phyloP scores from a whole-genome alignment of 30 jellyfish, hydroid and myxozoan species.

The Phacellophora camtschatica region DNA sequence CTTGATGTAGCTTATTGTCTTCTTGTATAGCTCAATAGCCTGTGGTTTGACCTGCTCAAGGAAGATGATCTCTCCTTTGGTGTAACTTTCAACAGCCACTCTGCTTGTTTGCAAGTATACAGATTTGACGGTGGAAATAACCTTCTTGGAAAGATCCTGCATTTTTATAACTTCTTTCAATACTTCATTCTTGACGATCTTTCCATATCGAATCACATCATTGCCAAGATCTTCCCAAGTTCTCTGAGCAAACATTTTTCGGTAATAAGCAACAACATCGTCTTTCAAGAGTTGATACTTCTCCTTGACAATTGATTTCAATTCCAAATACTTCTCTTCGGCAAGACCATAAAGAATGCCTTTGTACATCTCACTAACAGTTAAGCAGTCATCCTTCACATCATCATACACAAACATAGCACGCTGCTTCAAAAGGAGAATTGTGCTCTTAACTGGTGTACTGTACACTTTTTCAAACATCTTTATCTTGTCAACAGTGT shows the following conservation, averaged over 20 bases:
- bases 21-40: constrained; percentile 44
- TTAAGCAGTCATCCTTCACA: constrained; percentile 59
- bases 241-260: constrained; percentile 69
- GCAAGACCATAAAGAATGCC: constrained; percentile 43
- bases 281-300: constrained; percentile 12
- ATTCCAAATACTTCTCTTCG: constrained; percentile 33
- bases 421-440: constrained; percentile 22
- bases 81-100: not conserved
- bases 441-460: constrained; percentile 35
- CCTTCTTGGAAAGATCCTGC: not conserved
- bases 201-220: not conserved
- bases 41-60: constrained; percentile 54
- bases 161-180: not conserved
- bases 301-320: constrained; percentile 2
- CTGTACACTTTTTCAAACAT: constrained; percentile 19
- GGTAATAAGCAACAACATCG: constrained; percentile 27
- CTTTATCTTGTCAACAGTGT: not conserved
- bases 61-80: constrained; percentile 7
- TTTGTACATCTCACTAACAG: constrained; percentile 61
- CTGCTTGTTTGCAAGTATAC: not conserved
- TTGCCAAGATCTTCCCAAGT: constrained; percentile 93
- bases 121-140: not conserved
- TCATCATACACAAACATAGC: constrained; percentile 71
- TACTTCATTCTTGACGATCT: not conserved
- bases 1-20: not conserved